Evolutionary conservation across 2,797 vertebrate genomes (phyloP).

Genomic region (Tachyglossus aculeatus): DNA sequence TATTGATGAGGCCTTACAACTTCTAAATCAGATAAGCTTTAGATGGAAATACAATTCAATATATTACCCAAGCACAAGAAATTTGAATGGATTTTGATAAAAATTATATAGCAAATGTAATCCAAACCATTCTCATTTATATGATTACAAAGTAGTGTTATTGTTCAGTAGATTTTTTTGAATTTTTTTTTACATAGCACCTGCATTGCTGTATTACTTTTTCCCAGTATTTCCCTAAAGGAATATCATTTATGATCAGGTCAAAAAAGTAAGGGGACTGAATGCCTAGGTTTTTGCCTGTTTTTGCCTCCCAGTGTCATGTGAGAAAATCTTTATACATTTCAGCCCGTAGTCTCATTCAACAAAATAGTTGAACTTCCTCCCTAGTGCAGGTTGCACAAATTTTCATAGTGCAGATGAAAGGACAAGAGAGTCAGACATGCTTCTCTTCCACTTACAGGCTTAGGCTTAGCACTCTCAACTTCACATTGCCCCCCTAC

Average conservation of each 20-base stretch:
- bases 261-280: conserved; percentile 17
- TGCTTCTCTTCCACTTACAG: too few relatives aligned
- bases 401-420: too few relatives aligned
- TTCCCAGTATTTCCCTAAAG: conserved; percentile 12
- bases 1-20: not conserved
- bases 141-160: conserved; percentile 2
- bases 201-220: not conserved
- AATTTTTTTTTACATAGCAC: not conserved
- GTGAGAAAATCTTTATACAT: too few relatives aligned
- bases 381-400: too few relatives aligned
- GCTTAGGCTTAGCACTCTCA: too few relatives aligned
- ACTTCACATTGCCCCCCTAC: too few relatives aligned
- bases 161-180: not conserved
- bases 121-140: not conserved
- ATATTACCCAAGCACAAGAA: conserved; percentile 2
- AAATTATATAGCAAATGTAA: not conserved
- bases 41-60: not conserved
- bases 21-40: conserved; percentile 1
- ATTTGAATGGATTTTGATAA: not conserved
- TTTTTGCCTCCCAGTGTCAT: too few relatives aligned
- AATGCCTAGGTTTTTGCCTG: conserved; percentile 42
- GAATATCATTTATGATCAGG: conserved; percentile 6
- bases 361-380: too few relatives aligned
- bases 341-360: too few relatives aligned
- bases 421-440: too few relatives aligned